Percentiles rank a stretch among this genome's conserved stretches.
These are phyloP conservation scores for Scaptomyza reducta DNA, from an alignment of 2,888 invertebrate species.

Conservation along the genomic window DNA sequence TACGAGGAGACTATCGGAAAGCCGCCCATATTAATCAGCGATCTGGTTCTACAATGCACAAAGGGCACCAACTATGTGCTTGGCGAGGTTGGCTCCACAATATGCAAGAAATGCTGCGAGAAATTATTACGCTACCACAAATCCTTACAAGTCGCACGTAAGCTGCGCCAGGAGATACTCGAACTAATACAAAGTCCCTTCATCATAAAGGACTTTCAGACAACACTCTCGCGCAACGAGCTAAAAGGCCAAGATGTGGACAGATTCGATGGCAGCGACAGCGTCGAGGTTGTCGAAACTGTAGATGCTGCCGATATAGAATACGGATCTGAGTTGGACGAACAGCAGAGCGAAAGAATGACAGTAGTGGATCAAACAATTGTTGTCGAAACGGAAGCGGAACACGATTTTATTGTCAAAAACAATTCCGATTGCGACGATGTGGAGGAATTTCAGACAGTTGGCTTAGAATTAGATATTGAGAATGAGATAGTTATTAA, in stretches of 20 bases:
- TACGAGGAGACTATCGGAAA: conserved; percentile 62
- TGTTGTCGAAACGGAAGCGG: conserved; percentile 23
- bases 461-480: conserved; percentile 62
- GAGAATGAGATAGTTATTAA: conserved; percentile 71
- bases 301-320: conserved; percentile 27
- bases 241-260: conserved; percentile 30
- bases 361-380: conserved; percentile 21
- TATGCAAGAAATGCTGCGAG: conserved; percentile 70
- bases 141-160: conserved; percentile 66
- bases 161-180: conserved; percentile 60
- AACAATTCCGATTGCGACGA: conserved; percentile 47
- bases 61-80: conserved; percentile 57
- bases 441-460: conserved; percentile 54
- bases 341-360: not conserved
- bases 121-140: conserved; percentile 69
- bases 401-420: conserved; percentile 26
- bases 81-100: conserved; percentile 49
- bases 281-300: conserved; percentile 36
- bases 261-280: conserved; percentile 41
- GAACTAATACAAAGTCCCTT: conserved; percentile 67
- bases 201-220: conserved; percentile 53
- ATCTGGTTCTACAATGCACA: conserved; percentile 66
- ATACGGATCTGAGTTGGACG: conserved; percentile 18
- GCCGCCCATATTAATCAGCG: conserved; percentile 67
- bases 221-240: conserved; percentile 38